Evolutionary conservation across 2,888 invertebrate genomes (phyloP).

Genomic region (Thelaira solivaga): DNA sequence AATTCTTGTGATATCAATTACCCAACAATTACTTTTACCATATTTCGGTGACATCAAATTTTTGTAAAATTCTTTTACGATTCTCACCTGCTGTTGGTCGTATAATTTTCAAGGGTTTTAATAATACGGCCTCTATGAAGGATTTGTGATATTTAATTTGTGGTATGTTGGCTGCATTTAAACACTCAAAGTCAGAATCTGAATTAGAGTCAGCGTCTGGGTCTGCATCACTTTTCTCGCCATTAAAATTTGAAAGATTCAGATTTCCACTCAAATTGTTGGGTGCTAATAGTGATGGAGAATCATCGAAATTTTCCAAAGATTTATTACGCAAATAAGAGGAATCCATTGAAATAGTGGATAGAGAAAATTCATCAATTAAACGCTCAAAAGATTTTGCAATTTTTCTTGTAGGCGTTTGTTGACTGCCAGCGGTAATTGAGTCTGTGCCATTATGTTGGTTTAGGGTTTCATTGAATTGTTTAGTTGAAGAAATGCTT

Average conservation of each 20-base stretch:
- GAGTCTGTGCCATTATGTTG: background rate
- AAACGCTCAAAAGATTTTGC: constrained; percentile 79
- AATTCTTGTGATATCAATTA: background rate
- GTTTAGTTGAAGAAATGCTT: constrained; percentile 64
- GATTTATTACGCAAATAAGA: constrained; percentile 76
- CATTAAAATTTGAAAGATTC: background rate
- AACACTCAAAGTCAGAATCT: constrained; percentile 81
- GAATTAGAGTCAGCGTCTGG: constrained; percentile 57
- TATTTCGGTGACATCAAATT: constrained; percentile 75
- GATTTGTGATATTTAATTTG: constrained; percentile 72
- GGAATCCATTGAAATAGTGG: constrained; percentile 73
- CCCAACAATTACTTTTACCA: too few relatives aligned
- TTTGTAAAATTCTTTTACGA: constrained; percentile 74
- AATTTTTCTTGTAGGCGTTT: constrained; percentile 79
- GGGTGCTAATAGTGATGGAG: constrained; percentile 66
- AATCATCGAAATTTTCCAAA: constrained; percentile 76
- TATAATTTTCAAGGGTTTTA: constrained; percentile 75
- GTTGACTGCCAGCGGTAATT: constrained; percentile 12
- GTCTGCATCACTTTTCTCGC: constrained; percentile 48
- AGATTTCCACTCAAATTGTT: constrained; percentile 11
- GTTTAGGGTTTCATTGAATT: constrained; percentile 59
- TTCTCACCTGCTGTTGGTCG: constrained; percentile 72
- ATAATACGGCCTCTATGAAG: constrained; percentile 72
- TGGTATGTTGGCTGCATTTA: constrained; percentile 71
- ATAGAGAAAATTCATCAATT: constrained; percentile 76